Evolutionary conservation across 2,113 vertebrate genomes (phyloP).

Genomic region (Bubo scandiacus): DNA sequence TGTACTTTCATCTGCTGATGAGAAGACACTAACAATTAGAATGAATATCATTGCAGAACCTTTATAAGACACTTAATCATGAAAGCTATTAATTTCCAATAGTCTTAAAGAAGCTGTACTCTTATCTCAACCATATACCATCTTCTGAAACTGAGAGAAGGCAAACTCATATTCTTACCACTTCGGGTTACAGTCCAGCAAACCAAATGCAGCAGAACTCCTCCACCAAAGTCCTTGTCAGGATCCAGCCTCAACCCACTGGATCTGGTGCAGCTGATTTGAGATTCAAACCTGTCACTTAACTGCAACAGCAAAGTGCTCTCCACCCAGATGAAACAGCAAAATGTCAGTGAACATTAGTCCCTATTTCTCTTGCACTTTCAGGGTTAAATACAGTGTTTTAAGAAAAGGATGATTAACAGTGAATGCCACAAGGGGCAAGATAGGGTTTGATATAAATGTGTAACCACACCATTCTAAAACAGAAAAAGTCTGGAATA

Average conservation of each 20-base stretch:
- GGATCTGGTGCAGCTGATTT: not conserved
- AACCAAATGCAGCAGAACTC: not conserved
- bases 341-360: not conserved
- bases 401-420: not conserved
- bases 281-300: not conserved
- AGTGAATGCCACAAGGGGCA: not conserved
- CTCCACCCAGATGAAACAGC: not conserved
- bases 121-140: not conserved
- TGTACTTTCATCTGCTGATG: not conserved
- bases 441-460: not conserved
- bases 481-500: not conserved
- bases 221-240: not conserved
- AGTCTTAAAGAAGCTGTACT: not conserved
- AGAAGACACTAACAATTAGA: not conserved
- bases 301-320: not conserved
- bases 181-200: not conserved
- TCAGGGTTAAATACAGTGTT: not conserved
- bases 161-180: not conserved
- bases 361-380: not conserved
- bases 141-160: not conserved
- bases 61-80: not conserved
- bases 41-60: not conserved
- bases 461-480: not conserved
- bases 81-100: not conserved
- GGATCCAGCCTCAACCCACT: not conserved